phyloP scores from a whole-genome alignment of 1,140 invertebrate genomes.

The Papilio xuthus region DNA sequence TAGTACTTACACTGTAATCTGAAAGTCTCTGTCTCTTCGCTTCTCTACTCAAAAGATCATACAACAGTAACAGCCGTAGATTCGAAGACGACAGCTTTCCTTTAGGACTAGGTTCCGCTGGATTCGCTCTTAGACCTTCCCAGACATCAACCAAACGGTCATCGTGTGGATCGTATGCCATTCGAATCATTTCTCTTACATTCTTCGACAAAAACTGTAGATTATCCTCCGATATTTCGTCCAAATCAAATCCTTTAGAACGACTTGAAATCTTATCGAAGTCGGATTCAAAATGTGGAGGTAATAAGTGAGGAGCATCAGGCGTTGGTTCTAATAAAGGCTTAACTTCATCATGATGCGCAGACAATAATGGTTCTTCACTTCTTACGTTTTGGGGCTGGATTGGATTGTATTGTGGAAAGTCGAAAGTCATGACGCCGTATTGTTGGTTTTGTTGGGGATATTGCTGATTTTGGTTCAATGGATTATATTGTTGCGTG shows the following conservation, averaged over 20 bases:
- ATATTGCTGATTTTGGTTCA: constrained; percentile 4
- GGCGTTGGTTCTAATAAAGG: constrained; percentile 68
- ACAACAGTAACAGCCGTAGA: constrained; percentile 79
- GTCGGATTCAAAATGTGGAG: constrained; percentile 57
- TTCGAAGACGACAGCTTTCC: constrained; percentile 67
- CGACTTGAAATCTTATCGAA: constrained; percentile 57
- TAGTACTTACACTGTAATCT: constrained; percentile 78
- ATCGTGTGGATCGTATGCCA: constrained; percentile 68
- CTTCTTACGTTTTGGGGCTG: constrained; percentile 58
- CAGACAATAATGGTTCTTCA: constrained; percentile 63
- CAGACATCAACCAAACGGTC: constrained; percentile 68
- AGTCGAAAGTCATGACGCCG: constrained; percentile 41
- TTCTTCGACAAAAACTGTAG: constrained; percentile 74
- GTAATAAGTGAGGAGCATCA: constrained; percentile 55
- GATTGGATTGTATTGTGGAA: constrained; percentile 64
- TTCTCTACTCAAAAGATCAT: constrained; percentile 82
- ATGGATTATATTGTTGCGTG: neutral
- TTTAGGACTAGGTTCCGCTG: constrained; percentile 47
- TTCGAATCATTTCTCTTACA: constrained; percentile 73
- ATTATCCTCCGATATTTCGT: constrained; percentile 69
- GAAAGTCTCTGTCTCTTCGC: constrained; percentile 81
- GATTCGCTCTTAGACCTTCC: constrained; percentile 57
- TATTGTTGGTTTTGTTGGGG: constrained; percentile 16
- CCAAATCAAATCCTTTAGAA: constrained; percentile 56
- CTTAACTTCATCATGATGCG: constrained; percentile 66